Conservation (phyloP, 2,888 invertebrate genomes). For the Lottia gigantea region DNA sequence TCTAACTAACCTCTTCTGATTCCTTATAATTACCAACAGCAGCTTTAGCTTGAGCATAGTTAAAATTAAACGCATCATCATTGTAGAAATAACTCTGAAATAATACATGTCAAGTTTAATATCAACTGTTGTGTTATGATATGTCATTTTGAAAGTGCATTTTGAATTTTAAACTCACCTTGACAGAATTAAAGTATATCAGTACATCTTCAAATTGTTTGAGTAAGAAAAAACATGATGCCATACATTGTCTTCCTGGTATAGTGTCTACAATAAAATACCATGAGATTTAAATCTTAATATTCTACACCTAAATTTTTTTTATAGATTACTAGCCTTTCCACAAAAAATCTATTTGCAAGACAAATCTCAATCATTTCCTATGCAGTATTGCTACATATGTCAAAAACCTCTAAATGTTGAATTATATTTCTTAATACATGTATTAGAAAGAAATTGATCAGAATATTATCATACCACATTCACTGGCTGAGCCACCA, state of each 20-base stretch:
- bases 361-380: too few relatives aligned
- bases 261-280: conserved; percentile 81
- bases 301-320: too few relatives aligned
- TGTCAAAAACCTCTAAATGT: too few relatives aligned
- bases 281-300: too few relatives aligned
- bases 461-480: conserved; percentile 69
- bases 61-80: conserved; percentile 89
- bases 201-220: conserved; percentile 96
- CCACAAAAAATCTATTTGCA: too few relatives aligned
- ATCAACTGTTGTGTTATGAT: too few relatives aligned
- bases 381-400: too few relatives aligned
- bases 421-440: too few relatives aligned
- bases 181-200: conserved; percentile 95
- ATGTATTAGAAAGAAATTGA: too few relatives aligned
- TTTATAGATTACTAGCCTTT: too few relatives aligned
- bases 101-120: background rate
- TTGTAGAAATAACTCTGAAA: conserved; percentile 86
- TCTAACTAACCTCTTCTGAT: conserved; percentile 80
- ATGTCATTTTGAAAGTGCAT: too few relatives aligned
- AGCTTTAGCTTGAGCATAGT: conserved; percentile 86
- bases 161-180: conserved; percentile 67
- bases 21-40: conserved; percentile 93
- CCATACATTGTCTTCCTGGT: conserved; percentile 93
- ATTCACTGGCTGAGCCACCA: conserved; percentile 95
- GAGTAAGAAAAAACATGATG: conserved; percentile 93